These are phyloP conservation scores for Alosa alosa DNA, from an alignment of 2,113 vertebrate genomes.

Conservation along the genomic window DNA sequence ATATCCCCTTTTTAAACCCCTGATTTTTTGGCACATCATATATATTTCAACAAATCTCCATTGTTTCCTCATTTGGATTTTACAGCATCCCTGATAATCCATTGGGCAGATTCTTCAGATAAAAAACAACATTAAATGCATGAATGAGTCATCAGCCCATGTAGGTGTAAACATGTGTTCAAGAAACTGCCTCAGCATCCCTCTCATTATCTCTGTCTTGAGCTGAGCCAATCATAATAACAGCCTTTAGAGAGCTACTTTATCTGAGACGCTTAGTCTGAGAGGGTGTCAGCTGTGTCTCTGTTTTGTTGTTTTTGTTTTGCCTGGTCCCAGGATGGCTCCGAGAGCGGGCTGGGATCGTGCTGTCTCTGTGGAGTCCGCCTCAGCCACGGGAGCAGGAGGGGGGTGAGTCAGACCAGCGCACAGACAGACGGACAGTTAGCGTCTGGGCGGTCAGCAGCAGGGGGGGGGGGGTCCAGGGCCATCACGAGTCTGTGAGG, in stretches of 20 bases:
- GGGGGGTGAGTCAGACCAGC: neutral
- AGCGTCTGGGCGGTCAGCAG: neutral
- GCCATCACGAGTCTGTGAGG: neutral
- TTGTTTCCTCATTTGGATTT: neutral
- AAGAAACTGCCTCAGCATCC: neutral
- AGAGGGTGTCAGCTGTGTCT: neutral
- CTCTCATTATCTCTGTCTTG: neutral
- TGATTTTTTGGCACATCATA: neutral
- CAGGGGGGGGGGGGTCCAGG: neutral
- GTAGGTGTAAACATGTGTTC: neutral
- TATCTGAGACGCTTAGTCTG: neutral
- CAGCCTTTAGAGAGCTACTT: neutral
- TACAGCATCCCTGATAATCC: neutral
- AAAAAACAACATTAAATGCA: neutral
- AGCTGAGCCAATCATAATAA: neutral
- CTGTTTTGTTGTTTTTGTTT: neutral
- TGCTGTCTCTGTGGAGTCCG: neutral
- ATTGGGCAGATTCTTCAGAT: neutral
- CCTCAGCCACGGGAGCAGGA: neutral
- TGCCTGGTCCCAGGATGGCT: slow-evolving; percentile 2
- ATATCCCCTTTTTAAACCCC: neutral
- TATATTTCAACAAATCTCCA: neutral
- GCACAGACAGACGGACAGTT: neutral
- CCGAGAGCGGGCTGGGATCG: slow-evolving; percentile 2
- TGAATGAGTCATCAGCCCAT: neutral